phyloP scores from a whole-genome alignment of 2,113 vertebrate species.

The Brachirus orientalis region DNA sequence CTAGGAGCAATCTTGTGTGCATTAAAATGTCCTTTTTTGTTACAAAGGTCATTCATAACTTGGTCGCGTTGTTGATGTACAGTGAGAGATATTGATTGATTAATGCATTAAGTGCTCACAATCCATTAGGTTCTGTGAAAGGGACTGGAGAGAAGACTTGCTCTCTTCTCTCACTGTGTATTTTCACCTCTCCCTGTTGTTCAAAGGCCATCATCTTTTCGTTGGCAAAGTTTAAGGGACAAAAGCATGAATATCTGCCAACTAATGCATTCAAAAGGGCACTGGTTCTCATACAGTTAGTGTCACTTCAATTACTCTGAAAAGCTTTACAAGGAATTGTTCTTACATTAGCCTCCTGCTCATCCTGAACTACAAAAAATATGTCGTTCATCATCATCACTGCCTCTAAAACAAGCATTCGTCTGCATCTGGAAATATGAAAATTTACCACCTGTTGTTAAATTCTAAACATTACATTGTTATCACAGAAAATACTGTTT shows the following conservation, averaged over 20 bases:
- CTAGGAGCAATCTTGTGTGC: slow-evolving; percentile 93
- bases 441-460: neutral
- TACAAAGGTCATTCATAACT: slow-evolving; percentile 99
- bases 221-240: slow-evolving; percentile 95
- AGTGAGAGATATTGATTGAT: slow-evolving; percentile 99
- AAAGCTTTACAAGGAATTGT: slow-evolving; percentile 92
- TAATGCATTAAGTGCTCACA: slow-evolving; percentile 99
- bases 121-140: slow-evolving; percentile 99
- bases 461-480: slow-evolving; percentile 16
- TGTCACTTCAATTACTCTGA: slow-evolving; percentile 95
- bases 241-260: slow-evolving; percentile 95
- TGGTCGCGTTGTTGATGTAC: slow-evolving; percentile 95
- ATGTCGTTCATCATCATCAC: slow-evolving; percentile 46
- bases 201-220: slow-evolving; percentile 90
- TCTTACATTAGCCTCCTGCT: slow-evolving; percentile 90
- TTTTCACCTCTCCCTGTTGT: slow-evolving; percentile 98
- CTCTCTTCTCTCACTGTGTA: slow-evolving; percentile 82
- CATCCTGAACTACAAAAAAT: slow-evolving; percentile 71
- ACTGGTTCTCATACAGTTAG: slow-evolving; percentile 97
- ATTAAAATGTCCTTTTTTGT: slow-evolving; percentile 97
- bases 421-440: slow-evolving; percentile 17
- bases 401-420: slow-evolving; percentile 29
- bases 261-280: slow-evolving; percentile 95
- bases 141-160: slow-evolving; percentile 91
- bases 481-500: slow-evolving; percentile 12